Base-by-base conservation (phyloP, 2,888 invertebrate genomes). In the Anagyrus pseudococci region DNA sequence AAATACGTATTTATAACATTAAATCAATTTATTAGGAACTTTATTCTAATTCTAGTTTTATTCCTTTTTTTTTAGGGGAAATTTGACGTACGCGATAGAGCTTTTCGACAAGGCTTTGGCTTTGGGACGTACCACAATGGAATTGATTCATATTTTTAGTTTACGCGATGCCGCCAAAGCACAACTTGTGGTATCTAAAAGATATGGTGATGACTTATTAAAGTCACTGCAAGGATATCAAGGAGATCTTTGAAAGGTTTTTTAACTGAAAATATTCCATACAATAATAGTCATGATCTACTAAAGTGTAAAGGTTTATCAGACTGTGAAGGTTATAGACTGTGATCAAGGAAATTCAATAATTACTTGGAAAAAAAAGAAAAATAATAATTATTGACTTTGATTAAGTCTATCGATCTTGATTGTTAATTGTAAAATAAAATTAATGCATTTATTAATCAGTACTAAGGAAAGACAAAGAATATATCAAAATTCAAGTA, bases 91-190 rank as follows among this genome's bases (percentile, higher is more conserved):
- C 72, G 96, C 96, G 2, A 87, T 96, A 69, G 89, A 90, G 70
- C 83, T 94, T 61, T 96, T 97, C 79, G 92, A 95, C 74, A 93
- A 92, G 79, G 96, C 97, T 37, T 88, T 98, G 67, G 86, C 87
- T 59, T 83, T 94, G 70, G 91, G 94, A 46, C 92, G 93, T 78
- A 93, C 94, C 17, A 91, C 92, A 81, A 84, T 89, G 71, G 97
- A 98, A 84, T 88, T 97, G 87, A 88, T 92, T 26, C 96, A 97
- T 80, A 84, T 97, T 75, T 96, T 91, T 80, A 92, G 96, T 2
- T 82, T 98, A 69, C 88, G 91, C 74, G 93, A 96, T 82, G 96
- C 96, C 19, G 95, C 96, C 10, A 87, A 89, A 70, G 93, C 96
- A 26, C 97, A 98, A 82, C 83, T 92, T 54, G 91, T 89, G 78